Base-by-base conservation (phyloP, 2,797 vertebrate genomes). In the Sebastiscus albofasciatus region DNA sequence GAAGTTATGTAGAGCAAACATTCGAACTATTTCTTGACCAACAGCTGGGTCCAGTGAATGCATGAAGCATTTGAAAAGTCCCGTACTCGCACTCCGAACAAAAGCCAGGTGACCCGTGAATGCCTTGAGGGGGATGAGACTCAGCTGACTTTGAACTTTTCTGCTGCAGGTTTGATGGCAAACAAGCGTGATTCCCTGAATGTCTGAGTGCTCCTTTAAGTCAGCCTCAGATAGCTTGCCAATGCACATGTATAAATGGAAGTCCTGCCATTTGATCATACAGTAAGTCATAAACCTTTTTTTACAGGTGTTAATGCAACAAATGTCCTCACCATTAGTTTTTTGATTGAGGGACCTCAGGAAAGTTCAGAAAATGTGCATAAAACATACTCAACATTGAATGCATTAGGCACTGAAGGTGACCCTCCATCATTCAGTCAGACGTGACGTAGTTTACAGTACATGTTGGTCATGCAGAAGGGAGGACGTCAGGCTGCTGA, bases 251-350 rank as follows among this genome's bases (percentile, higher is more conserved):
- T 72, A 77, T 54, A 67, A 75, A 80, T 68, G 29, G 36, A 70
- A 22, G 9, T 46, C 3, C 4, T 78, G 39, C 4, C 24, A 76
- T 70, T 79, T 27, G 36, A 65, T 61, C 46, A 49, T 42, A 27
- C 26, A 27, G 26, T 27, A 33, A 72, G 6, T 24, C 54, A 55
- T 55, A 1, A 55, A 24, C n/a, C n/a, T 12, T 29, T 58, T 68
- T 82, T 66, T 67, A 72, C n/a, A 22, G 22, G 49, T 59, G 54
- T 67, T 72, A 73, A 70, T 72, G 74, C 69, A 66, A 5, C 22
- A 75, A 24, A 65, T 26, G 49, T 67, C 42, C 14, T 20, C 64
- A 39, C 46, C 14, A 8, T 36, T 26, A 6, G 11, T n/a, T 49
- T 49, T 56, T 60, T 16, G 46, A 4, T 66, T 20, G 29, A 16